Percentiles rank a stretch among this genome's conserved stretches.
phyloP scores from a whole-genome alignment of 2,113 vertebrate species.

The Cyrtonyx montezumae region DNA sequence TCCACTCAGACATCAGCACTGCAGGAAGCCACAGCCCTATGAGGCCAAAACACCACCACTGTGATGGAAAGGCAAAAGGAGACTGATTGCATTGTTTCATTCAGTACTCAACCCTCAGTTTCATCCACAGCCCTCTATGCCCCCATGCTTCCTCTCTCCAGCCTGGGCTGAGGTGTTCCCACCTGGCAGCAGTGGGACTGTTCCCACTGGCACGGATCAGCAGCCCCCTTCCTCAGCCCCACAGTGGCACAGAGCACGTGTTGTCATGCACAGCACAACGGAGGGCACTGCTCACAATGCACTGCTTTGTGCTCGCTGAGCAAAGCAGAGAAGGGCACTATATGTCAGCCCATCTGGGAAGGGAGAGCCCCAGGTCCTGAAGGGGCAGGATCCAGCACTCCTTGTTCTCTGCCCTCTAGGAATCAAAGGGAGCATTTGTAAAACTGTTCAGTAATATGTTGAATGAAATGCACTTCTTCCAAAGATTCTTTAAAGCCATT shows the following conservation, averaged over 20 bases:
- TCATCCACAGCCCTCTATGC: background rate
- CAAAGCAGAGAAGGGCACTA: background rate
- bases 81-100: background rate
- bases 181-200: background rate
- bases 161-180: background rate
- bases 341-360: background rate
- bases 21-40: background rate
- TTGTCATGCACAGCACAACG: background rate
- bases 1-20: background rate
- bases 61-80: background rate
- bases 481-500: background rate
- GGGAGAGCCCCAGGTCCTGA: background rate
- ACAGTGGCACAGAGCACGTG: background rate
- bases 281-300: background rate
- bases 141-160: background rate
- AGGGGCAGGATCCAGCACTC: background rate
- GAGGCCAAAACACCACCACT: background rate
- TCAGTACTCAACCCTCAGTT: background rate
- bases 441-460: background rate
- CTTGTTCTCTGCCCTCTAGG: background rate
- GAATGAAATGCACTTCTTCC: background rate
- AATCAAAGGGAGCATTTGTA: background rate
- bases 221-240: background rate
- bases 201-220: background rate
- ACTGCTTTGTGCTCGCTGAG: background rate